These are phyloP conservation scores for Antheraea assamensis DNA, from an alignment of 2,888 invertebrate species.

Conservation along the genomic window DNA sequence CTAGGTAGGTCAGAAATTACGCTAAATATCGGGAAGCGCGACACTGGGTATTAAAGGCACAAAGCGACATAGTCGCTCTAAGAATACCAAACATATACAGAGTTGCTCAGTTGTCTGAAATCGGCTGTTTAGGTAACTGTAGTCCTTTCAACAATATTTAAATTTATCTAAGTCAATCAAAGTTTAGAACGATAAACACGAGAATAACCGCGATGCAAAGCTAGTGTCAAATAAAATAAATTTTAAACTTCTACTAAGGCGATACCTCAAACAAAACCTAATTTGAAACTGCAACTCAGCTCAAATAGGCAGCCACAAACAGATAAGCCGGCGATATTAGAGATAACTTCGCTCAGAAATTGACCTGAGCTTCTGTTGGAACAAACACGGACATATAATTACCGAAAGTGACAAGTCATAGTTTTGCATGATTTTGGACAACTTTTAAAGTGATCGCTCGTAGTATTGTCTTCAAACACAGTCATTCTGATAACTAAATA, in stretches of 20 bases:
- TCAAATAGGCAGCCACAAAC: slow-evolving; percentile 34
- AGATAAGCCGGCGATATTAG: slow-evolving; percentile 62
- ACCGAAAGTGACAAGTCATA: slow-evolving; percentile 12
- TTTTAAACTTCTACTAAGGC: not conserved
- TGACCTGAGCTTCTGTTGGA: slow-evolving; percentile 55
- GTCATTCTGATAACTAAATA: not conserved
- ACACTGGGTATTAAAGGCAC: too few species aligned
- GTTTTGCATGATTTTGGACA: not conserved
- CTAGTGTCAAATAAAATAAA: not conserved
- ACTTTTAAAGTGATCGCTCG: not conserved
- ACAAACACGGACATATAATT: slow-evolving; percentile 36
- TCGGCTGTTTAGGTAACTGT: too few species aligned
- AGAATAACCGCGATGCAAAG: too few species aligned
- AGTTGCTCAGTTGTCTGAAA: too few species aligned
- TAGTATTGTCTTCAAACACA: not conserved
- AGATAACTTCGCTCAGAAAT: slow-evolving; percentile 66
- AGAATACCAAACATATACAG: too few species aligned
- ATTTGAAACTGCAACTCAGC: slow-evolving; percentile 15
- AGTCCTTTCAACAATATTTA: too few species aligned
- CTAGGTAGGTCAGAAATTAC: too few species aligned
- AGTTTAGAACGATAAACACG: too few species aligned
- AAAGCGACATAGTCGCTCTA: too few species aligned
- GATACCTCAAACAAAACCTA: slow-evolving; percentile 4
- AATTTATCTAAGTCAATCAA: too few species aligned
- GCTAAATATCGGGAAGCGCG: too few species aligned